Conservation (phyloP, 2,888 invertebrate genomes). For the Salpingus planirostris region DNA sequence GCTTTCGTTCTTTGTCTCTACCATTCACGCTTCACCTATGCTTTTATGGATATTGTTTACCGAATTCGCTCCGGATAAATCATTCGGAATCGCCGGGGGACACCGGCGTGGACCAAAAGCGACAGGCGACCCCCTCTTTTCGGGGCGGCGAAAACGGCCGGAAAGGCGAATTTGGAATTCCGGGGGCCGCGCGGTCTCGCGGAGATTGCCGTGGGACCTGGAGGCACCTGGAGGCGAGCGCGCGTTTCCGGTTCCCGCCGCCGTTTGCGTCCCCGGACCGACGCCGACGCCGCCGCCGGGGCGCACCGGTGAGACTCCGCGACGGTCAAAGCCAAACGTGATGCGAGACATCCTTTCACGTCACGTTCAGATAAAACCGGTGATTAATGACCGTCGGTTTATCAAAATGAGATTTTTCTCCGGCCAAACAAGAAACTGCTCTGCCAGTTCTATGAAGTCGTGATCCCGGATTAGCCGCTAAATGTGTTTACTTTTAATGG, state of each 20-base stretch:
- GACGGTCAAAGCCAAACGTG: constrained; percentile 30
- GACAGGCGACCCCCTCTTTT: no score
- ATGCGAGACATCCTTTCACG: constrained; percentile 37
- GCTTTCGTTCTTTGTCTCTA: constrained; percentile 10
- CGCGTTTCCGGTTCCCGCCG: constrained; percentile 22
- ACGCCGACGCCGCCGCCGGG: constrained; percentile 3
- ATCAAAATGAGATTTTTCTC: constrained; percentile 39
- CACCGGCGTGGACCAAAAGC: no score
- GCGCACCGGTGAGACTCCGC: constrained; percentile 25
- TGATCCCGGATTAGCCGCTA: constrained; percentile 24
- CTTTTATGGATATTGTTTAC: constrained; percentile 34
- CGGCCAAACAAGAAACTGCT: constrained; percentile 29
- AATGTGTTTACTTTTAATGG: constrained; percentile 22
- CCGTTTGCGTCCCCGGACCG: constrained; percentile 5
- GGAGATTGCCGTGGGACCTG: constrained; percentile 28
- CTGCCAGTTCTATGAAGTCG: constrained; percentile 22
- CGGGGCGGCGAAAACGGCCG: no score
- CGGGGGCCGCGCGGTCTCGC: not conserved
- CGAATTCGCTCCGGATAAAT: constrained; percentile 28
- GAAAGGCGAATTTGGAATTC: no score
- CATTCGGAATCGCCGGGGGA: constrained; percentile 13
- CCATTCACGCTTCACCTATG: constrained; percentile 21
- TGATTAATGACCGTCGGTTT: constrained; percentile 39
- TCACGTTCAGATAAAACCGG: constrained; percentile 39
- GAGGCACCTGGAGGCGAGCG: constrained; percentile 24